phyloP scores from a whole-genome alignment of 2,797 vertebrate genomes.

The Cyclopterus lumpus region DNA sequence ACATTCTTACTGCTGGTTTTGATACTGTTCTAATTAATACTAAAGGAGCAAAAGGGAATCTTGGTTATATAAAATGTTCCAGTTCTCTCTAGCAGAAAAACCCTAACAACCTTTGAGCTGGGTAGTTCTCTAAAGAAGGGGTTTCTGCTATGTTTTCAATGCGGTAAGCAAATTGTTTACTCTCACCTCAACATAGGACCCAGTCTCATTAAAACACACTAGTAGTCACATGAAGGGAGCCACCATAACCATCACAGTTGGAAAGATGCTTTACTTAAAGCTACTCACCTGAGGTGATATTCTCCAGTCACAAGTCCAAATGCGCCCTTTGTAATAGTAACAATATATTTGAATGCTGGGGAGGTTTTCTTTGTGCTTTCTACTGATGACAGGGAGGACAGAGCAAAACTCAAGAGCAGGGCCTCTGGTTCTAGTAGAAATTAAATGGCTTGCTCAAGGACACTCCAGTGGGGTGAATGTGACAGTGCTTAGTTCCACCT shows the following conservation, averaged over 20 bases:
- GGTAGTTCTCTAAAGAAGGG: conserved; percentile 37
- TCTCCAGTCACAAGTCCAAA: conserved; percentile 21
- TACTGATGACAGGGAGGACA: not conserved
- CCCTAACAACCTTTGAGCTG: conserved; percentile 13
- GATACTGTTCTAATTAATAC: conserved; percentile 66
- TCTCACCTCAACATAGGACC: conserved; percentile 23
- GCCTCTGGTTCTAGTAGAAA: conserved; percentile 1
- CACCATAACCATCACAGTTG: conserved; percentile 12
- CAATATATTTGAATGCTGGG: not conserved
- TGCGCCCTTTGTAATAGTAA: conserved; percentile 11
- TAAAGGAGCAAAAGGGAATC: conserved; percentile 42
- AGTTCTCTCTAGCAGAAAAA: conserved; percentile 21
- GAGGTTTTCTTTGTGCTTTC: not conserved
- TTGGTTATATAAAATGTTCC: conserved; percentile 29
- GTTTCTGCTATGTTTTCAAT: conserved; percentile 31
- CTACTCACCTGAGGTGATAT: conserved; percentile 1
- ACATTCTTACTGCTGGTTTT: conserved; percentile 59
- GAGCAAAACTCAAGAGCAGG: conserved; percentile 3
- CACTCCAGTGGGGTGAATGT: conserved; percentile 31
- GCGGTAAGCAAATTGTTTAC: conserved; percentile 43
- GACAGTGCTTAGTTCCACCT: conserved; percentile 55
- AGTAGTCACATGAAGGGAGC: conserved; percentile 37
- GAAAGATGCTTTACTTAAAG: conserved; percentile 19
- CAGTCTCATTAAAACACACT: conserved; percentile 53
- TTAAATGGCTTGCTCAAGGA: conserved; percentile 42